These are phyloP conservation scores for Drosophila takahashii DNA, from an alignment of 1,140 invertebrate species.

Conservation along the genomic window DNA sequence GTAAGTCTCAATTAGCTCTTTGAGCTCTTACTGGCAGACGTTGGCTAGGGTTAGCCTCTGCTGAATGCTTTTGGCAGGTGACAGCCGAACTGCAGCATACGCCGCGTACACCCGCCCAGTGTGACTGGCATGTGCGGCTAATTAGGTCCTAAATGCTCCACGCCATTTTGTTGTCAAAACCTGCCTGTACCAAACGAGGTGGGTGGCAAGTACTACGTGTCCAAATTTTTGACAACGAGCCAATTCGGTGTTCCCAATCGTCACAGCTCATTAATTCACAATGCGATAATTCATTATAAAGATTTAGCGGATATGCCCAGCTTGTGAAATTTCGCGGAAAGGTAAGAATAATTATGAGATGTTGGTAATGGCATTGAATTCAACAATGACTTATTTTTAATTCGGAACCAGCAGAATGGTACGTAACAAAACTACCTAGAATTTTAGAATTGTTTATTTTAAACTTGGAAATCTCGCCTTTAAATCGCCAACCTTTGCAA, in stretches of 20 bases:
- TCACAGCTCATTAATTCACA: slow-evolving; percentile 64
- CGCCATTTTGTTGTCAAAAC: slow-evolving; percentile 66
- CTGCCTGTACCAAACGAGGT: slow-evolving; percentile 11
- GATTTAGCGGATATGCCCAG: background rate
- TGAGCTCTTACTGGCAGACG: slow-evolving; percentile 1
- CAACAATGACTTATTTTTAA: background rate
- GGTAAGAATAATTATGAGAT: background rate
- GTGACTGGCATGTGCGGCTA: slow-evolving; percentile 41
- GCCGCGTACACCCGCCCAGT: slow-evolving; percentile 7
- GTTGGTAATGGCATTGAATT: background rate
- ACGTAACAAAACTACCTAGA: no score
- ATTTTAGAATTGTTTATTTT: no score
- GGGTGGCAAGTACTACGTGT: slow-evolving; percentile 13
- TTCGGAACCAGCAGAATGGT: background rate
- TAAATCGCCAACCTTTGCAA: no score
- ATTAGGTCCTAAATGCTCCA: slow-evolving; percentile 57
- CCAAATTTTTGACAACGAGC: slow-evolving; percentile 62
- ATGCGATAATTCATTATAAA: slow-evolving; percentile 18
- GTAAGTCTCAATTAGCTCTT: background rate
- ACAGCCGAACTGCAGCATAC: slow-evolving; percentile 32
- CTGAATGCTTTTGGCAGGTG: slow-evolving; percentile 14
- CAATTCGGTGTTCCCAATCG: slow-evolving; percentile 55
- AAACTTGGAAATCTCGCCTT: no score
- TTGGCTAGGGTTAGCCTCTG: background rate
- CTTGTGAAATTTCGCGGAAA: background rate